Conservation (phyloP, 2,888 invertebrate species). For the Bedellia somnulentella region DNA sequence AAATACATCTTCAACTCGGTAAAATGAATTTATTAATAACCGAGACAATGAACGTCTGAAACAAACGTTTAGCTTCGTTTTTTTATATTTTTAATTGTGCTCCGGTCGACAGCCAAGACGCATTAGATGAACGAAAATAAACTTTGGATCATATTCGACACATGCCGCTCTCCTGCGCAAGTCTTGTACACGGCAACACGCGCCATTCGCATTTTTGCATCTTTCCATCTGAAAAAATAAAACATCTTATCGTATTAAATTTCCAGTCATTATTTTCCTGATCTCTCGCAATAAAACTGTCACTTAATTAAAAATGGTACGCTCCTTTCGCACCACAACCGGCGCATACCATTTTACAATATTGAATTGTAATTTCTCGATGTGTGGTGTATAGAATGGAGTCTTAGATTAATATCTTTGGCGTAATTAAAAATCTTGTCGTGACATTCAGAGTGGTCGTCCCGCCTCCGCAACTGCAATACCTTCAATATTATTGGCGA, state of each 20-base stretch:
- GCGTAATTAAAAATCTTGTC: constrained; percentile 62
- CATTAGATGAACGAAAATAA: constrained; percentile 59
- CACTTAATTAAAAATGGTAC: constrained; percentile 28
- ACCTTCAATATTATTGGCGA: constrained; percentile 57
- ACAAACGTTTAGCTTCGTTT: constrained; percentile 54
- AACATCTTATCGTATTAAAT: constrained; percentile 4
- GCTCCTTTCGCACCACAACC: constrained; percentile 11
- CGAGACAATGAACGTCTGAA: constrained; percentile 61
- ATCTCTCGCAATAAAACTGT: constrained; percentile 26
- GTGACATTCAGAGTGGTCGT: constrained; percentile 50
- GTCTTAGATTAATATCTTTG: constrained; percentile 55
- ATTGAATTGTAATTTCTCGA: constrained; percentile 53
- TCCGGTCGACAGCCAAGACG: constrained; percentile 51
- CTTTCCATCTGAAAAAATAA: too few relatives aligned
- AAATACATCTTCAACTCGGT: constrained; percentile 59
- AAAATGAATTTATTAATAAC: constrained; percentile 63
- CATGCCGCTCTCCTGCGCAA: constrained; percentile 13
- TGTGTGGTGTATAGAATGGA: constrained; percentile 41
- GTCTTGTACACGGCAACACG: constrained; percentile 9
- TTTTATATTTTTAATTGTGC: constrained; percentile 62
- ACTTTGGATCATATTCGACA: constrained; percentile 53
- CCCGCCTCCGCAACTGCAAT: constrained; percentile 41
- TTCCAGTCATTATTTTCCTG: constrained; percentile 16
- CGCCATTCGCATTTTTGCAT: constrained; percentile 9
- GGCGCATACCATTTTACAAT: constrained; percentile 16